phyloP scores from a whole-genome alignment of 2,113 vertebrate species.

The Cygnus atratus region DNA sequence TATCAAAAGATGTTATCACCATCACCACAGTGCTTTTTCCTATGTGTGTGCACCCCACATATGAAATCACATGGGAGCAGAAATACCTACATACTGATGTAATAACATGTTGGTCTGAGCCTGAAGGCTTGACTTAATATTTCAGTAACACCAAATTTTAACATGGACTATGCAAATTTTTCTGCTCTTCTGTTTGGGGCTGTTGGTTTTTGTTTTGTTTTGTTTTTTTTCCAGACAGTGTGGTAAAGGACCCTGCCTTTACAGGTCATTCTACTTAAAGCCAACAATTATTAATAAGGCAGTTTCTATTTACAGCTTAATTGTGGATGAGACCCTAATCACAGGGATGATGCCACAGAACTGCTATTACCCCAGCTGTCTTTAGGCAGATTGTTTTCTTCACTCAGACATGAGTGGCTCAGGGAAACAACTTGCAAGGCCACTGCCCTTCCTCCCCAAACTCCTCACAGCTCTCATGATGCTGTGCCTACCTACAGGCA shows the following conservation, averaged over 20 bases:
- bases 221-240: background rate
- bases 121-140: background rate
- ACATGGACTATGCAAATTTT: accelerated
- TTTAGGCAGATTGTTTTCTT: background rate
- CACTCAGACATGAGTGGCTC: background rate
- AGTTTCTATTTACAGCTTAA: conserved; percentile 61
- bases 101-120: accelerated
- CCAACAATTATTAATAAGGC: background rate
- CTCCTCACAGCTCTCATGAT: background rate
- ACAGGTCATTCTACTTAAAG: background rate
- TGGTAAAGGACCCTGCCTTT: background rate
- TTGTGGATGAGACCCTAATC: conserved; percentile 35
- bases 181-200: background rate
- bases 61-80: background rate
- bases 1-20: background rate
- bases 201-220: background rate
- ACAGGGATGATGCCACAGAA: conserved; percentile 10
- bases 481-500: background rate
- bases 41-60: background rate
- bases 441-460: background rate
- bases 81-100: accelerated
- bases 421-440: background rate
- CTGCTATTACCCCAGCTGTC: conserved; percentile 11
- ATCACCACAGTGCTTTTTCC: background rate
- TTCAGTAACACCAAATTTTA: background rate